These are phyloP conservation scores for Tachyglossus aculeatus DNA, from an alignment of 2,797 vertebrate species.

Conservation along the genomic window DNA sequence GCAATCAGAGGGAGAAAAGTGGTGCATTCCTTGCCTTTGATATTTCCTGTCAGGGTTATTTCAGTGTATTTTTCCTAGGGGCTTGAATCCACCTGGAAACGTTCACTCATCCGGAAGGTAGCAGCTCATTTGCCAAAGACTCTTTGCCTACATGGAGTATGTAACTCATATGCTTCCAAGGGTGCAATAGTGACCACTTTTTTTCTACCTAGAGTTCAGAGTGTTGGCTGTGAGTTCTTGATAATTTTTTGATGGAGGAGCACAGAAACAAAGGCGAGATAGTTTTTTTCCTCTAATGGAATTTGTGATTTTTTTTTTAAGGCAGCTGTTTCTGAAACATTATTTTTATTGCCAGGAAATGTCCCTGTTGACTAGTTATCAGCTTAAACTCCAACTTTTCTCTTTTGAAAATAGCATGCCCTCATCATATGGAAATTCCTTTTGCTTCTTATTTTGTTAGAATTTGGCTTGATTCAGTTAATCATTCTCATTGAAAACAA, in stretches of 20 bases:
- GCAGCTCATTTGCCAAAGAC: not conserved
- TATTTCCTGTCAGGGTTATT: not conserved
- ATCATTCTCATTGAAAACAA: not conserved
- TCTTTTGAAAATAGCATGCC: slow-evolving; percentile 3
- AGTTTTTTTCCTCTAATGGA: not conserved
- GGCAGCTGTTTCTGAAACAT: slow-evolving; percentile 1
- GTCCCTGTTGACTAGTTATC: not conserved
- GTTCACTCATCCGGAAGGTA: not conserved
- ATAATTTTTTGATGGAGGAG: not conserved
- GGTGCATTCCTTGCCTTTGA: not conserved
- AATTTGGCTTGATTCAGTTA: slow-evolving; percentile 1
- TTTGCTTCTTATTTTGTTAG: slow-evolving; percentile 1
- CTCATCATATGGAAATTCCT: not conserved
- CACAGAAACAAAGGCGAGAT: too few relatives aligned
- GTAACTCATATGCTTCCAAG: not conserved
- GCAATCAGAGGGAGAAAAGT: too few relatives aligned
- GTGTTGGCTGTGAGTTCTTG: not conserved
- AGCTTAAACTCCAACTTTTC: not conserved
- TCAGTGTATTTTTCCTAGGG: not conserved
- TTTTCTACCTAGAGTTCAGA: not conserved
- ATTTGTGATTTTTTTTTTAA: not conserved
- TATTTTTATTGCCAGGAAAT: not conserved
- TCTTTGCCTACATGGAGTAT: not conserved
- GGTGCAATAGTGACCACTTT: not conserved
- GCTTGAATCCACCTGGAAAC: not conserved